Conservation (phyloP, 2,888 invertebrate species). For the Dryomyza anilis region DNA sequence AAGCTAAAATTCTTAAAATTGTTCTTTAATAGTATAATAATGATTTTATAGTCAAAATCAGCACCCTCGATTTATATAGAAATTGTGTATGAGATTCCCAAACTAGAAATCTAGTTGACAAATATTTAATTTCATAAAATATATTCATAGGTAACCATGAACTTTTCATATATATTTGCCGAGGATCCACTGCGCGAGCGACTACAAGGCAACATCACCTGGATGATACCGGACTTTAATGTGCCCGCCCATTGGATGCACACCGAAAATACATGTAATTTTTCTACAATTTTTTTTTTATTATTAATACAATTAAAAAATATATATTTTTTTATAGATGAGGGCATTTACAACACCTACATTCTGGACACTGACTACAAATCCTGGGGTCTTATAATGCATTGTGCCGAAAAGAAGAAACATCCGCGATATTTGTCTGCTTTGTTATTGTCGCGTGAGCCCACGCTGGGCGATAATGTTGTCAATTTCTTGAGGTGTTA, state of each 20-base stretch:
- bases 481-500: conserved; percentile 58
- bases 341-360: conserved; percentile 87
- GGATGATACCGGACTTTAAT: conserved; percentile 76
- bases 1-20: too few relatives aligned
- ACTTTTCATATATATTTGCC: conserved; percentile 84
- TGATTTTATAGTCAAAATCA: too few relatives aligned
- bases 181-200: conserved; percentile 83
- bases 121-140: too few relatives aligned
- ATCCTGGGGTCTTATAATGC: conserved; percentile 81
- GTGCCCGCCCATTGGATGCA: conserved; percentile 86
- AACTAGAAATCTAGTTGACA: too few relatives aligned
- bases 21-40: too few relatives aligned
- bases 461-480: conserved; percentile 65
- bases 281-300: neutral
- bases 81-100: too few relatives aligned
- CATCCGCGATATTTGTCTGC: conserved; percentile 81
- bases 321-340: conserved; percentile 66
- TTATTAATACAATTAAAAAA: neutral
- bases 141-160: conserved; percentile 87
- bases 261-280: conserved; percentile 81
- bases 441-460: conserved; percentile 74
- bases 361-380: conserved; percentile 83
- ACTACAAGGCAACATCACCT: conserved; percentile 84
- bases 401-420: conserved; percentile 83
- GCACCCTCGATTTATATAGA: too few relatives aligned